Evolutionary conservation across 2,797 vertebrate genomes (phyloP).

Genomic region (Brotogeris chrysoptera): DNA sequence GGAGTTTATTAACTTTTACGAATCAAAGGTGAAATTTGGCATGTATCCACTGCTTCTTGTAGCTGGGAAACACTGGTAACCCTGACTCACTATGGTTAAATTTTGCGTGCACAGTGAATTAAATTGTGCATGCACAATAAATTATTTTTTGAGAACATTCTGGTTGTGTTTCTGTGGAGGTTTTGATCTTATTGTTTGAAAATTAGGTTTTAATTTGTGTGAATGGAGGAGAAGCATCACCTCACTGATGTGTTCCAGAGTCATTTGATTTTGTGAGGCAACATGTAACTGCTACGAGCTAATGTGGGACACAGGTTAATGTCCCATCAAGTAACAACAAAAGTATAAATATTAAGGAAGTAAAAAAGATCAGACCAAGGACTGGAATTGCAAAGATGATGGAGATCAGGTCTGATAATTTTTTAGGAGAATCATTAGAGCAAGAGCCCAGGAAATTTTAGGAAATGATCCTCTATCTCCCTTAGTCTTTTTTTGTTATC

Average conservation of each 20-base stretch:
- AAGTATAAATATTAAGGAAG: neutral
- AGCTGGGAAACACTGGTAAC: neutral
- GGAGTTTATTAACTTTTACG: neutral
- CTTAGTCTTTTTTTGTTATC: fast-evolving
- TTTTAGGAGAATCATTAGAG: neutral
- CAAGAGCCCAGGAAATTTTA: neutral
- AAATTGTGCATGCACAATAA: neutral
- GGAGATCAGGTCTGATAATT: neutral
- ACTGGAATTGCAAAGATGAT: neutral
- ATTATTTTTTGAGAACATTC: neutral
- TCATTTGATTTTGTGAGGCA: neutral
- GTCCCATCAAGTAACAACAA: neutral
- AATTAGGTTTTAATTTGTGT: neutral
- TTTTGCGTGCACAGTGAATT: neutral
- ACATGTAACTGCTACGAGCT: neutral
- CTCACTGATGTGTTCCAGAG: neutral
- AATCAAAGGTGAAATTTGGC: neutral
- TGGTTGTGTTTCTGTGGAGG: neutral
- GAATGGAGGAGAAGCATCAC: neutral
- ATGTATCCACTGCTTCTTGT: neutral
- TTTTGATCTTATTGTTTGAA: neutral
- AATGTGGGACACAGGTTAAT: neutral
- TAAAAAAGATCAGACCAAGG: neutral
- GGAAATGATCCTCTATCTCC: neutral
- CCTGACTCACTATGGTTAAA: no score